These are phyloP conservation scores for Liodrosophila aerea DNA, from an alignment of 2,888 invertebrate species.

Conservation along the genomic window DNA sequence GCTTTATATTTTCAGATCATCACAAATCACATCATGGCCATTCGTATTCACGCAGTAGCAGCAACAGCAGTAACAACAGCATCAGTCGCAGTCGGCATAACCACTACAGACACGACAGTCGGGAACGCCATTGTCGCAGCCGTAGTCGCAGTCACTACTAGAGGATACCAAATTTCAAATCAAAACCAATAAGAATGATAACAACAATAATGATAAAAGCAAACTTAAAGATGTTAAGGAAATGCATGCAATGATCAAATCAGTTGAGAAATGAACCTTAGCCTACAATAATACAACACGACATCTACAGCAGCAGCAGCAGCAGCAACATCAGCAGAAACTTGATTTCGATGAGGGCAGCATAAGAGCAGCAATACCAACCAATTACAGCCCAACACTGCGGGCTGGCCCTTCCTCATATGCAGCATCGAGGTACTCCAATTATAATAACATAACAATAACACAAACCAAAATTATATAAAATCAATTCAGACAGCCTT, in stretches of 20 bases:
- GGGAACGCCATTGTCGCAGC: constrained; percentile 78
- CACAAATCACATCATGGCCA: constrained; percentile 78
- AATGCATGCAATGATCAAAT: no score
- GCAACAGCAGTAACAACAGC: constrained; percentile 62
- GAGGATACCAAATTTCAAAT: constrained; percentile 21
- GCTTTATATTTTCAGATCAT: constrained; percentile 74
- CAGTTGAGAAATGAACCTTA: no score
- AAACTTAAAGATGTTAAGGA: no score
- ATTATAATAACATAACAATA: constrained; percentile 69
- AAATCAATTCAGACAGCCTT: constrained; percentile 46
- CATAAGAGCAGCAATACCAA: constrained; percentile 10
- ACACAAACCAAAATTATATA: constrained; percentile 34
- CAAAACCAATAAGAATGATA: constrained; percentile 44
- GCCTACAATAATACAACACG: constrained; percentile 3
- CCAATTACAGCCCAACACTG: constrained; percentile 3
- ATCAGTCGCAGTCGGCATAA: constrained; percentile 72
- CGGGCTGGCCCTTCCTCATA: constrained; percentile 21
- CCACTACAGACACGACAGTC: constrained; percentile 76
- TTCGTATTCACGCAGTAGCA: constrained; percentile 72
- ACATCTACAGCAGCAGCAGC: constrained; percentile 11
- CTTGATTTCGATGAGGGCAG: no score
- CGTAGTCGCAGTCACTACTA: constrained; percentile 81
- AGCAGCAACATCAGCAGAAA: constrained; percentile 15
- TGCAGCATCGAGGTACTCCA: constrained; percentile 71
- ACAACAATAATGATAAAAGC: constrained; percentile 16